Conservation (phyloP, 2,888 invertebrate genomes). For the Epistrophella euchroma region DNA sequence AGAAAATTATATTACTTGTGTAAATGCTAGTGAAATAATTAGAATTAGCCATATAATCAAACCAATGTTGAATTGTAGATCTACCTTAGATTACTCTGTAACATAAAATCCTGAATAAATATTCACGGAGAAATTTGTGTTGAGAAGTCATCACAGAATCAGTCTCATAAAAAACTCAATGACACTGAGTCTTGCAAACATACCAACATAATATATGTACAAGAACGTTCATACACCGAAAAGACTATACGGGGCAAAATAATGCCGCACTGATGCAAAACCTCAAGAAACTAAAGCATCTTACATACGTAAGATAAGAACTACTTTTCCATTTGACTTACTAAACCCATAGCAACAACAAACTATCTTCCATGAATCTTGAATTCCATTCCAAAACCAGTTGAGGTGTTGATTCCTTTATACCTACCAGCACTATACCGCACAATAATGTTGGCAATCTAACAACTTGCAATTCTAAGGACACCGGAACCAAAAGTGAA, state of each 20-base stretch:
- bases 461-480: slow-evolving; percentile 11
- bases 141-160: neutral
- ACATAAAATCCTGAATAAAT: slow-evolving; percentile 8
- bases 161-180: slow-evolving; percentile 9
- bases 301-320: slow-evolving; percentile 16
- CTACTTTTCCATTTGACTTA: slow-evolving; percentile 27
- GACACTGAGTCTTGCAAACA: slow-evolving; percentile 3
- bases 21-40: too few relatives aligned
- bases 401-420: slow-evolving; percentile 22
- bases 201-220: neutral
- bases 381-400: neutral
- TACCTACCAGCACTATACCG: too few relatives aligned
- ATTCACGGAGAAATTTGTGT: neutral
- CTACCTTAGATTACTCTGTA: neutral
- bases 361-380: slow-evolving; percentile 12
- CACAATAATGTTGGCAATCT: slow-evolving; percentile 22
- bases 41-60: too few relatives aligned
- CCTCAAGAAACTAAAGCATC: slow-evolving; percentile 1
- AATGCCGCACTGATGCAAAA: slow-evolving; percentile 6
- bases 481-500: slow-evolving; percentile 59
- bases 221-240: slow-evolving; percentile 9
- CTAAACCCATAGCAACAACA: slow-evolving; percentile 7
- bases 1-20: too few relatives aligned
- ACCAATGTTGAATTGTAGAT: neutral
- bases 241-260: neutral